A percentile compares a stretch with the other conserved stretches of the same genome.
Conservation (phyloP, 2,113 vertebrate species). For the Chamaetylas fuelleborni region DNA sequence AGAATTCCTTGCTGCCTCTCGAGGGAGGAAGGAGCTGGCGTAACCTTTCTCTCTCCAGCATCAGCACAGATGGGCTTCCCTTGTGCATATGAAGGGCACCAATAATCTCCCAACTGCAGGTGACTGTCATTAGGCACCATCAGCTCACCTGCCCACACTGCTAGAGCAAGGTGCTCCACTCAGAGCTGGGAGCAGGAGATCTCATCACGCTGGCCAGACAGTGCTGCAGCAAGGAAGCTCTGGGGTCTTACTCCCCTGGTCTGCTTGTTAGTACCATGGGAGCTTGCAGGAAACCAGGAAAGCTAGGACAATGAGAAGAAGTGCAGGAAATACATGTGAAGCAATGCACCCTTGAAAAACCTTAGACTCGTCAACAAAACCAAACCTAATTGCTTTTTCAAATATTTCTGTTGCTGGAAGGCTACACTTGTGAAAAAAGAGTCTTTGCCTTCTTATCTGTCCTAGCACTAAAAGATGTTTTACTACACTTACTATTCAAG, state of each 20-base stretch:
- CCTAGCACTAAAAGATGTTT: background rate
- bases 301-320: background rate
- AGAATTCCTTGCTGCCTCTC: background rate
- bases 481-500: background rate
- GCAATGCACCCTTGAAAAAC: background rate
- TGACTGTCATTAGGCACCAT: background rate
- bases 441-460: background rate
- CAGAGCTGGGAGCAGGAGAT: background rate
- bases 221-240: fast-evolving
- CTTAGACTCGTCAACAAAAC: background rate
- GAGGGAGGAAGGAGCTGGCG: background rate
- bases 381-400: background rate
- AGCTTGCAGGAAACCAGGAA: background rate
- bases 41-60: background rate
- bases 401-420: background rate
- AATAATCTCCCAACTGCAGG: background rate
- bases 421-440: background rate
- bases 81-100: background rate
- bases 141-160: background rate
- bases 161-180: background rate
- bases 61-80: background rate
- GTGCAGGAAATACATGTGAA: background rate
- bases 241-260: background rate
- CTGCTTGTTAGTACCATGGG: fast-evolving
- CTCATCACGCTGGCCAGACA: background rate